Conservation (phyloP, 2,888 invertebrate species). For the Drosophila demipolita region DNA sequence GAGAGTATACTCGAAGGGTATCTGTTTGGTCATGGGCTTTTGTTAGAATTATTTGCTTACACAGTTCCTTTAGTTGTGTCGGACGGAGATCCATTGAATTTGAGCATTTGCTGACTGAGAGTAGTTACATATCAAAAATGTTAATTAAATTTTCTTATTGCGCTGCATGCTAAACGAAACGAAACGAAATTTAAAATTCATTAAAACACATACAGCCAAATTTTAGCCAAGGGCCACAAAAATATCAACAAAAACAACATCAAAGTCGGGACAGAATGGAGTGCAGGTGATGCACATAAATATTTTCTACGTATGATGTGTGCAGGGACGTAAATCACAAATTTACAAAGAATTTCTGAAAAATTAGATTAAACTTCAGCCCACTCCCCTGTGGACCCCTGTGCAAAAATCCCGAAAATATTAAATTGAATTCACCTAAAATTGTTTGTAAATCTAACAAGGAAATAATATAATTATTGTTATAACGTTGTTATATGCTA, state of each 20-base stretch:
- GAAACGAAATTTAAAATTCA: constrained; percentile 70
- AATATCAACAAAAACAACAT: constrained; percentile 17
- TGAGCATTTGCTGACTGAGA: constrained; percentile 23
- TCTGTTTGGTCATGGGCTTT: constrained; percentile 1
- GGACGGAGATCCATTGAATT: constrained; percentile 38
- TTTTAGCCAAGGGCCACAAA: constrained; percentile 48
- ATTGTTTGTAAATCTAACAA: constrained; percentile 24
- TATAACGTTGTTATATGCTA: background rate
- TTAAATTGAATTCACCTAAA: constrained; percentile 42
- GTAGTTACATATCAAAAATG: constrained; percentile 53
- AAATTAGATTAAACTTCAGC: background rate
- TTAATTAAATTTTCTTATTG: constrained; percentile 58
- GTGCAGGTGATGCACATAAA: constrained; percentile 22
- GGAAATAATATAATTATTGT: constrained; percentile 51
- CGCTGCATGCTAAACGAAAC: constrained; percentile 30
- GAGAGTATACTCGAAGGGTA: background rate
- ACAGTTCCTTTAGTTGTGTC: background rate
- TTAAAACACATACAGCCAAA: constrained; percentile 59
- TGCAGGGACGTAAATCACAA: background rate
- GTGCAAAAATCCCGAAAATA: background rate
- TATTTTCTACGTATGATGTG: constrained; percentile 22
- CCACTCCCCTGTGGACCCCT: background rate
- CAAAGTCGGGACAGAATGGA: constrained; percentile 13
- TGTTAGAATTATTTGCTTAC: constrained; percentile 22
- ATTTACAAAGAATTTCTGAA: background rate